Evolutionary conservation across 23 tunicate species (phyloP).

Genomic region (Trididemnum miniatum): DNA sequence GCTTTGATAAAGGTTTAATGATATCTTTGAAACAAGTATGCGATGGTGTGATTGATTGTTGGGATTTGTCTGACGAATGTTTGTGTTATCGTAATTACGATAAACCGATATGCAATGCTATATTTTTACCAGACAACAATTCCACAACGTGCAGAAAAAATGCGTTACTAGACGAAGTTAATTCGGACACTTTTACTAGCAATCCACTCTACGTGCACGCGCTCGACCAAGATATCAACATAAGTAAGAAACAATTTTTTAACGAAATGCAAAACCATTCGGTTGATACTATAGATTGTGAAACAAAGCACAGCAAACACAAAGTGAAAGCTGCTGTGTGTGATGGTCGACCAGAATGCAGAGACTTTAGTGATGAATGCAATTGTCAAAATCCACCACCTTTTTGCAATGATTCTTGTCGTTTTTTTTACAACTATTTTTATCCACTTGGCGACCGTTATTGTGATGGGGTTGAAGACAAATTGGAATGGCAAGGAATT

Average conservation of each 20-base stretch:
- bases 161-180: neutral
- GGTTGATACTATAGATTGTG: neutral
- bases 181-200: neutral
- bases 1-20: conserved; percentile 8
- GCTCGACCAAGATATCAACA: neutral
- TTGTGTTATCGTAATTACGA: conserved; percentile 12
- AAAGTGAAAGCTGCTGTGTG: neutral
- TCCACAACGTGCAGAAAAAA: neutral
- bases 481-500: conserved; percentile 15
- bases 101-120: neutral
- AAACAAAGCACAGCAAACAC: neutral
- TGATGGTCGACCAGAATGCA: conserved; percentile 44
- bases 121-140: neutral
- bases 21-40: conserved; percentile 53
- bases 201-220: no score
- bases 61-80: conserved; percentile 67
- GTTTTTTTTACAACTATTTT: neutral
- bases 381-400: conserved; percentile 17
- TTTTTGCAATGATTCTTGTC: conserved; percentile 40
- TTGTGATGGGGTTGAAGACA: conserved; percentile 32
- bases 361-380: conserved; percentile 34
- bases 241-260: neutral
- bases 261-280: neutral
- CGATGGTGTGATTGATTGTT: conserved; percentile 58
- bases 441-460: conserved; percentile 39